Conservation (phyloP, 2,113 vertebrate species). For the Lophochroa leadbeateri region DNA sequence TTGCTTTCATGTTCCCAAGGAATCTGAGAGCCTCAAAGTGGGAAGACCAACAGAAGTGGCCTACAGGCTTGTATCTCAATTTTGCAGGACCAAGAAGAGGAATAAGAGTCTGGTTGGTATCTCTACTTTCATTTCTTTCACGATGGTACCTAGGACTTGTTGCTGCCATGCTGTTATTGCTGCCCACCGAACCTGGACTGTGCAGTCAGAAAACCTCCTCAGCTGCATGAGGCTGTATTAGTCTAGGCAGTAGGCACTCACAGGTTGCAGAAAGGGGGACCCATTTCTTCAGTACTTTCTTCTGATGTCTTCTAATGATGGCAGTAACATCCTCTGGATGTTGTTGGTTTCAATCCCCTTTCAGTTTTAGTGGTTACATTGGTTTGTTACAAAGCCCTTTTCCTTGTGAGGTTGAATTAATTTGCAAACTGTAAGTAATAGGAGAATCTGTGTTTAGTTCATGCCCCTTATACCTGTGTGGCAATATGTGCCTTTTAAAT, state of each 20-base stretch:
- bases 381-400: neutral
- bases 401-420: neutral
- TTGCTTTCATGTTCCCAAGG: neutral
- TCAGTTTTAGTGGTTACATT: conserved; percentile 46
- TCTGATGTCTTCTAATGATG: neutral
- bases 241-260: neutral
- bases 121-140: neutral
- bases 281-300: neutral
- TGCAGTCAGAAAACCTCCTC: neutral
- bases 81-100: neutral
- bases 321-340: neutral
- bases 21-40: neutral
- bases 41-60: neutral
- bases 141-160: neutral
- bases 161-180: neutral
- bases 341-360: conserved; percentile 36
- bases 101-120: neutral
- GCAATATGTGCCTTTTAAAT: neutral
- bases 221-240: neutral
- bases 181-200: neutral
- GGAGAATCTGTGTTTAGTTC: neutral
- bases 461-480: neutral
- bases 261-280: neutral
- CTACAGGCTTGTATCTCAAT: neutral
- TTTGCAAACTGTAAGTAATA: neutral